Conservation (phyloP, 2,797 vertebrate species). For the Hyperoplus immaculatus region DNA sequence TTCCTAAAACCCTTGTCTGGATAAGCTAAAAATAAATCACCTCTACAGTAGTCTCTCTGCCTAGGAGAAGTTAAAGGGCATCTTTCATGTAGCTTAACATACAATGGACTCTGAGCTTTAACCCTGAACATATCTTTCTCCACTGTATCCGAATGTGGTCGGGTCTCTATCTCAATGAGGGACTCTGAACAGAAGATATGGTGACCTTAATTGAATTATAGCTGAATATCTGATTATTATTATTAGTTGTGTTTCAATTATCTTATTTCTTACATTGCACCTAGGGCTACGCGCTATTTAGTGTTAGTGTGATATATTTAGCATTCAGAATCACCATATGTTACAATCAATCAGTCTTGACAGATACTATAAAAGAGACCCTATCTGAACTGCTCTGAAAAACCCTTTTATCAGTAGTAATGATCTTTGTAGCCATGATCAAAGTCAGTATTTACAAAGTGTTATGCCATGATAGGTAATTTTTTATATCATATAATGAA, state of each 20-base stretch:
- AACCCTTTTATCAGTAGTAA: background rate
- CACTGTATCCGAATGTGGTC: background rate
- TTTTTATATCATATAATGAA: background rate
- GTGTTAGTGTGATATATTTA: background rate
- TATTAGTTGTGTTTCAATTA: background rate
- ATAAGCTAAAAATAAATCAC: background rate
- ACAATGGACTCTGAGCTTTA: background rate
- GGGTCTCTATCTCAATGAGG: background rate
- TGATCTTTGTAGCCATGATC: conserved; percentile 15
- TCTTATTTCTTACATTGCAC: background rate
- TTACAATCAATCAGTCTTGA: conserved; percentile 1
- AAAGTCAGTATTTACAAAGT: background rate
- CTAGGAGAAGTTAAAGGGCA: background rate
- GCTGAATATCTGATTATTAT: background rate
- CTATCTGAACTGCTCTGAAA: conserved; percentile 1
- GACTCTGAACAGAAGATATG: background rate
- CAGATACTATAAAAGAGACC: background rate
- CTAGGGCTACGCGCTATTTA: background rate
- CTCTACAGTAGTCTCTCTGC: background rate
- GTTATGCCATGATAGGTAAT: background rate
- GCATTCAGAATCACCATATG: background rate
- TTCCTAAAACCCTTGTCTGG: background rate
- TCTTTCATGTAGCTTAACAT: background rate
- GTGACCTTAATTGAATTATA: background rate
- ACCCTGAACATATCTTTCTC: background rate